phyloP scores from a whole-genome alignment of 37 sponge, comb jelly and placozoan genomes.

The Spongilla lacustris region DNA sequence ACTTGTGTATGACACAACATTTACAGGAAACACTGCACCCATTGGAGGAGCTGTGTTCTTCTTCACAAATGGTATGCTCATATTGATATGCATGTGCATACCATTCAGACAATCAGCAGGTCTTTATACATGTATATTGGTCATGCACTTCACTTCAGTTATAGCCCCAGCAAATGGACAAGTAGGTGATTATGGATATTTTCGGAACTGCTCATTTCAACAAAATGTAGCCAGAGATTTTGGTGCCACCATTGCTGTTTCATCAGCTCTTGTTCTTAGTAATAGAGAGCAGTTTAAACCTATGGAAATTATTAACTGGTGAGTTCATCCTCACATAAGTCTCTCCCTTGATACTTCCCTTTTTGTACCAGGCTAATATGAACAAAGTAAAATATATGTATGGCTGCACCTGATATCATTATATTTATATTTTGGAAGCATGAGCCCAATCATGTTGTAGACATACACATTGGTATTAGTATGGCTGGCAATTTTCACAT shows the following conservation, averaged over 20 bases:
- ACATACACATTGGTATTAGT: no score
- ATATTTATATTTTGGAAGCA: no score
- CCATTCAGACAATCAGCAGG: no score
- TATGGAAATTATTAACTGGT: conserved; percentile 38
- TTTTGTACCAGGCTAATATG: not conserved
- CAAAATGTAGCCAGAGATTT: conserved; percentile 14
- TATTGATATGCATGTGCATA: no score
- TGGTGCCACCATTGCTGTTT: conserved; percentile 47
- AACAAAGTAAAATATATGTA: no score
- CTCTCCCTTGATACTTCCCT: not conserved
- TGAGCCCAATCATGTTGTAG: no score
- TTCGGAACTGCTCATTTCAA: conserved; percentile 26
- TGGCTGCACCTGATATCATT: no score
- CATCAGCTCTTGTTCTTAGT: not conserved
- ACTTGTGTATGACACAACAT: conserved; percentile 5
- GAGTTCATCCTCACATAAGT: not conserved
- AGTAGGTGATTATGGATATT: conserved; percentile 10
- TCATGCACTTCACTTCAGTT: not conserved
- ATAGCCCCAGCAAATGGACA: not conserved
- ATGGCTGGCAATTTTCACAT: no score
- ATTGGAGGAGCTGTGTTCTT: conserved; percentile 43
- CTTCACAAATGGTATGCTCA: conserved; percentile 9
- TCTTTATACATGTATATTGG: not conserved
- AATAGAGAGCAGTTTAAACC: not conserved
- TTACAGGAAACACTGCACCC: conserved; percentile 8